Conservation (phyloP, 2,113 vertebrate genomes). For the Vireo altiloquus region DNA sequence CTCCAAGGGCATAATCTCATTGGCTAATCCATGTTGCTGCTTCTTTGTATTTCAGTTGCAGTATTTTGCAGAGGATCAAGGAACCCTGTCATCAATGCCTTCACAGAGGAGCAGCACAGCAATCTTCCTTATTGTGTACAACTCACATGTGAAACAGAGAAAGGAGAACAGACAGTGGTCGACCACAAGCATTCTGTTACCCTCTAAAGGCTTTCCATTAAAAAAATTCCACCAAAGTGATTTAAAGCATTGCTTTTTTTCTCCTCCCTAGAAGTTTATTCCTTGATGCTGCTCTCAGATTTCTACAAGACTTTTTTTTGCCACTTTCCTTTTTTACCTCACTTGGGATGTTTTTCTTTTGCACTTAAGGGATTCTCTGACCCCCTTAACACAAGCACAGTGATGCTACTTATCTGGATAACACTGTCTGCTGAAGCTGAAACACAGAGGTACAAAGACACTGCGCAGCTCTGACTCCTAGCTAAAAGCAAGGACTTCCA, state of each 20-base stretch:
- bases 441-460: neutral
- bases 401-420: neutral
- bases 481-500: neutral
- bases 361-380: neutral
- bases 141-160: neutral
- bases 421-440: neutral
- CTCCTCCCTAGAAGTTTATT: accelerated
- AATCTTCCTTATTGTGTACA: neutral
- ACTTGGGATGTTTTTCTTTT: neutral
- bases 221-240: neutral
- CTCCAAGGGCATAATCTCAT: neutral
- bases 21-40: neutral
- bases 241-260: neutral
- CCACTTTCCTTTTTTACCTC: neutral
- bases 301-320: neutral
- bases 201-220: neutral
- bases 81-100: neutral
- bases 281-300: neutral
- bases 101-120: neutral
- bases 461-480: neutral
- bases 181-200: neutral
- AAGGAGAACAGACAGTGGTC: neutral
- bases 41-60: neutral
- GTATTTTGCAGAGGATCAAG: neutral
- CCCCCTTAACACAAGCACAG: accelerated